Base-by-base conservation (phyloP, 2,888 invertebrate species). In the Philereme vetulata region DNA sequence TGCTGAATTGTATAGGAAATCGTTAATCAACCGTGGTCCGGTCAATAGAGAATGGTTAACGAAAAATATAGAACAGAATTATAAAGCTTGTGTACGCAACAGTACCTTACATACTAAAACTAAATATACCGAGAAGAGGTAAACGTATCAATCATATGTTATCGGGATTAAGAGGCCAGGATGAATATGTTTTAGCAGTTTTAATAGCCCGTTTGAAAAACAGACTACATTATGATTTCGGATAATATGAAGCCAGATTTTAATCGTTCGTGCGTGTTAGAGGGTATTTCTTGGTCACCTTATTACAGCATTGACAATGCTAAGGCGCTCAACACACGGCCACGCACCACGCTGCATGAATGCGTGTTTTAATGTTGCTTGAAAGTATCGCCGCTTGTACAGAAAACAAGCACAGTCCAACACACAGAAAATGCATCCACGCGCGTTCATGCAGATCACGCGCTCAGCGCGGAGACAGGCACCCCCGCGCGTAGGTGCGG, bases 91-190 rank as follows among this genome's bases (percentile, higher is more conserved):
- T 59, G 63, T 67, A 69, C 72, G 71, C 67, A 75, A 51, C 62
- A 40, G 68, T 67, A 68, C 53, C 9, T 32, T 35, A 44, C 40
- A 33, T 54, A 54, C 60, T 5, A 35, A 46, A 54, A 58, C 61
- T 65, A 67, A 62, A 65, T 64, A 65, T 67, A 62, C 58, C 58
- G 45, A 51, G 51, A 68, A 75, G 75, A 73, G 64, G 75, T 75
- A 76, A 76, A 67, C 73, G 66, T 76, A 75, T 84, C 81, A 75
- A 84, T 86, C 84, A 85, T 80, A 72, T 68, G 70, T 79, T 67
- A 78, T 80, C 80, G 77, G 69, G 88, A 82, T 84, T 77, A 88
- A 74, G 84, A 81, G 88, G 84, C 77, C 87, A 82, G 82, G 83
- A 84, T 81, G 80, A 73, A 65, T 65, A 56, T 67, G 64, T 71